Evolutionary conservation across 2,113 vertebrate genomes (phyloP).

Genomic region (Pungitius pungitius): DNA sequence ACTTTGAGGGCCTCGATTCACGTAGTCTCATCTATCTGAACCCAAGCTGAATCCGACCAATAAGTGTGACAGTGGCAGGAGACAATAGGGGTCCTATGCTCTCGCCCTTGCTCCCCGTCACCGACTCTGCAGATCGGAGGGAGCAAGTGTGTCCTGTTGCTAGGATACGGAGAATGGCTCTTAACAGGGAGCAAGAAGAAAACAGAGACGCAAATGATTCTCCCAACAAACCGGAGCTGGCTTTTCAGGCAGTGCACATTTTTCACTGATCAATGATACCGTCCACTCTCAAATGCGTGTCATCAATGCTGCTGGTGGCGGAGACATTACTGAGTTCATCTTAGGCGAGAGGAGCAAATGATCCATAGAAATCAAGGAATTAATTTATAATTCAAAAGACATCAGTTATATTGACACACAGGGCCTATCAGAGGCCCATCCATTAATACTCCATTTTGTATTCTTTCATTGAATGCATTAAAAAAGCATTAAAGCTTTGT

Average conservation of each 20-base stretch:
- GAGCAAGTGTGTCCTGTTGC: conserved; percentile 74
- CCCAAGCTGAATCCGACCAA: conserved; percentile 48
- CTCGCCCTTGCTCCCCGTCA: conserved; percentile 57
- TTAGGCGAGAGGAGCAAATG: conserved; percentile 45
- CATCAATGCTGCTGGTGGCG: conserved; percentile 1
- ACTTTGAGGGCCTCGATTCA: neutral
- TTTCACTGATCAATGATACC: conserved; percentile 51
- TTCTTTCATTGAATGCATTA: conserved; percentile 62
- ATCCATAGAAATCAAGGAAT: conserved; percentile 62
- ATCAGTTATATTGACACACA: conserved; percentile 59
- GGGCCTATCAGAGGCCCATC: conserved; percentile 45
- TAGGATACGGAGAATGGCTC: conserved; percentile 78
- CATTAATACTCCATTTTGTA: conserved; percentile 68
- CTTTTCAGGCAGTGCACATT: conserved; percentile 55
- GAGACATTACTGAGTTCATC: conserved; percentile 21
- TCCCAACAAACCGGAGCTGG: conserved; percentile 60
- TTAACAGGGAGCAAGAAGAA: conserved; percentile 66
- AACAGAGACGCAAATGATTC: conserved; percentile 60
- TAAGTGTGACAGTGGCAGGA: conserved; percentile 57
- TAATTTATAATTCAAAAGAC: conserved; percentile 57
- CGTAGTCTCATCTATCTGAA: neutral
- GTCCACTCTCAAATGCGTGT: conserved; percentile 17
- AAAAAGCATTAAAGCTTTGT: conserved; percentile 63
- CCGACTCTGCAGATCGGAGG: conserved; percentile 49
- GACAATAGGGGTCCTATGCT: conserved; percentile 61